These are phyloP conservation scores for Bombus impatiens DNA, from an alignment of 1,140 invertebrate species.

Conservation along the genomic window DNA sequence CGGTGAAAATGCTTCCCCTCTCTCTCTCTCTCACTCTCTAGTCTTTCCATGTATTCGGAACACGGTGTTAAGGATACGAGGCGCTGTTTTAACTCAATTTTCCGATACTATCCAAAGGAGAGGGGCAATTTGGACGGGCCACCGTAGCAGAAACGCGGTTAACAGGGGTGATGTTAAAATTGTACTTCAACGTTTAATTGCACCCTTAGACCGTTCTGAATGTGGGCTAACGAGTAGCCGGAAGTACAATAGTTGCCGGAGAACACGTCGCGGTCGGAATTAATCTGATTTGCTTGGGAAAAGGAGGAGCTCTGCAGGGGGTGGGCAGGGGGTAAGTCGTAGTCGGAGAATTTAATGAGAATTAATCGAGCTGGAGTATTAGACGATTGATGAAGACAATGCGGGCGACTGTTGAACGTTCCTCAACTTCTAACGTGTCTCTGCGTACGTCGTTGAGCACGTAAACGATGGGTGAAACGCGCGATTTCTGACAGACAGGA, in stretches of 20 bases:
- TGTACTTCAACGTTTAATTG: slow-evolving; percentile 5
- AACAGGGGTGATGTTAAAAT: slow-evolving; percentile 3
- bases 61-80: not conserved
- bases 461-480: slow-evolving; percentile 4
- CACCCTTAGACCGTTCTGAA: not conserved
- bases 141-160: not conserved
- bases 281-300: slow-evolving; percentile 16
- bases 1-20: not conserved
- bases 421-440: not conserved
- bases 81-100: slow-evolving; percentile 7
- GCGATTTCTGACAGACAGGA: slow-evolving; percentile 3
- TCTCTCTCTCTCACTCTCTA: not conserved
- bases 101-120: not conserved
- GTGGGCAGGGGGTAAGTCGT: not conserved
- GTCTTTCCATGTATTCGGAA: not conserved
- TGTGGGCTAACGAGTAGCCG: slow-evolving; percentile 18
- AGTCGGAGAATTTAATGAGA: slow-evolving; percentile 35
- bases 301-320: no score
- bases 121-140: not conserved
- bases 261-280: not conserved
- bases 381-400: slow-evolving; percentile 35
- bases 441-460: not conserved
- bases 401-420: not conserved
- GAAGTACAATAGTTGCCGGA: not conserved
- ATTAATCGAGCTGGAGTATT: slow-evolving; percentile 33